Evolutionary conservation across 2,888 invertebrate species (phyloP), one percentile per base, ranked within the genome.

Genomic region (Plusia festucae): DNA sequence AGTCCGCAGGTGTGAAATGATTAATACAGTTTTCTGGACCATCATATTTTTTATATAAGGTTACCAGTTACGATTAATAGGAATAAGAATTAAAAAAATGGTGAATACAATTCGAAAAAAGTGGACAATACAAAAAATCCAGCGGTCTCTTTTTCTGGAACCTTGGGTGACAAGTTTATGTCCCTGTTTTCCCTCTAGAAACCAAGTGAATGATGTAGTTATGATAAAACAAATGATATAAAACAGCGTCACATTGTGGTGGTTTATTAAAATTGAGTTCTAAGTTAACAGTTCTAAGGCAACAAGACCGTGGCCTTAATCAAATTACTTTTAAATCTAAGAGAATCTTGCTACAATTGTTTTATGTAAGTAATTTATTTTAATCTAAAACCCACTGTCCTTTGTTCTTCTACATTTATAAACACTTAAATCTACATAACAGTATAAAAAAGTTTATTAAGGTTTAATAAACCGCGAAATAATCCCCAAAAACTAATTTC

Each of bases 401-500:
- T 63, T 57, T 57, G 60, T 52, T 15, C 30, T 16, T 24, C 22
- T 24, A 24, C 52, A 16, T 34, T 13, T 24, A 27, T 18, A 32
- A 46, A 16, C 9, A 24, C 16, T 24, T 8, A 30, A 60, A 53
- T 34, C 46, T 53, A 16, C 40, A 55, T 30, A 22, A 16, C 5
- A 52, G 27, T 22, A 44, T 76, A 65, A 73, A 40, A 76, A 73
- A 65, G 65, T 49, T 53, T 76, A 49, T 49, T 49, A 61, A 65
- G 60, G 54, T 53, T 51, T 55, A 71, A 73, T 61, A 65, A 76
- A 76, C 65, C 72, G 32, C 32, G 13, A 59, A 73, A 65, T 64
- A 60, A 72, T 70, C 60, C 22, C 55, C 2, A 34, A 58, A 68
- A 73, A 73, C 62, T 78, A 73, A 75, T 75, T 73, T 40, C 75